Evolutionary conservation across 2,797 vertebrate species (phyloP).

Genomic region (Oreonectes daqikongensis): DNA sequence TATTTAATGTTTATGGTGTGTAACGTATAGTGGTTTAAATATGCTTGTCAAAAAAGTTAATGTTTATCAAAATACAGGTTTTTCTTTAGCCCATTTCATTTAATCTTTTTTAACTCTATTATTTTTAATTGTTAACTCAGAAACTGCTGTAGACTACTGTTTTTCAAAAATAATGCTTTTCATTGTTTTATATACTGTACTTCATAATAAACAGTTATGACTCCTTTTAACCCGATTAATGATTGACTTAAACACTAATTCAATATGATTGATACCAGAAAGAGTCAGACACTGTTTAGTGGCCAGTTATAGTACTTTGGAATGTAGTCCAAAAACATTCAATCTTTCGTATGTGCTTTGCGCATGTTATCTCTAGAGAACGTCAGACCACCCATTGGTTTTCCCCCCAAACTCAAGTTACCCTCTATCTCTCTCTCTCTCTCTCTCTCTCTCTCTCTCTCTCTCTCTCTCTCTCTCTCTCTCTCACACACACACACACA

Average conservation of each 20-base stretch:
- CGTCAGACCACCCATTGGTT: constrained; percentile 23
- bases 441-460: no score
- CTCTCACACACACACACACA: no score
- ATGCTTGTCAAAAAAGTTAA: not conserved
- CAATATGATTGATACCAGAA: constrained; percentile 9
- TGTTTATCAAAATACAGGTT: no score
- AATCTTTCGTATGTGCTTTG: constrained; percentile 7
- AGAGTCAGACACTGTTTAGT: not conserved
- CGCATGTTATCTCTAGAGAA: not conserved
- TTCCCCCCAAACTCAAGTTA: constrained; percentile 60
- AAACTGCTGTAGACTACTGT: not conserved
- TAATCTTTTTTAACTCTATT: not conserved
- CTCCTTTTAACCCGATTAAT: constrained; percentile 6
- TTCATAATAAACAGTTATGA: not conserved
- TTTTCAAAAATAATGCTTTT: constrained; percentile 47
- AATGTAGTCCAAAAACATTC: constrained; percentile 1
- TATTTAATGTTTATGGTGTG: no score
- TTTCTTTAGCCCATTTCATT: no score
- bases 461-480: no score
- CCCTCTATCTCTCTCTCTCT: constrained; percentile 47
- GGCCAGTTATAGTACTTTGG: constrained; percentile 30
- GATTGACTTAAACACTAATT: constrained; percentile 28
- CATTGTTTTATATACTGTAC: constrained; percentile 51
- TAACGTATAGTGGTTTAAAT: not conserved
- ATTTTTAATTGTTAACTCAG: not conserved